Conservation (phyloP, 2,888 invertebrate genomes). For the Macaria liturata region DNA sequence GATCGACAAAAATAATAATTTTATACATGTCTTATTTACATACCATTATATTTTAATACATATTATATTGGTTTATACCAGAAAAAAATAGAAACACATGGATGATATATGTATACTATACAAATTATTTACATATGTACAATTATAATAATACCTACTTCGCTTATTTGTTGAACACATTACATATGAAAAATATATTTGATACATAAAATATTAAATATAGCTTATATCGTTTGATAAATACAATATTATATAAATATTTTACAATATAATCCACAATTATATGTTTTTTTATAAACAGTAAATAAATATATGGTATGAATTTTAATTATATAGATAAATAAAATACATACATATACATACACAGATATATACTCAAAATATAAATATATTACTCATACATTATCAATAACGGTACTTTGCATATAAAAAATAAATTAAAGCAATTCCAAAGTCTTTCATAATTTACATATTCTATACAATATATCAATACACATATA, state of each 20-base stretch:
- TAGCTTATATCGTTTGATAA: constrained; percentile 19
- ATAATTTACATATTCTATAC: constrained; percentile 42
- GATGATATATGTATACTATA: background rate
- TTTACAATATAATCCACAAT: constrained; percentile 4
- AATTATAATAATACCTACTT: constrained; percentile 22
- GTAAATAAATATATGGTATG: constrained; percentile 29
- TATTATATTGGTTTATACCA: constrained; percentile 40
- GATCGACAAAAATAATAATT: constrained; percentile 52
- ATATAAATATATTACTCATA: constrained; percentile 2
- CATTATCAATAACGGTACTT: constrained; percentile 25
- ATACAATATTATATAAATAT: constrained; percentile 19
- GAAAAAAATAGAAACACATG: constrained; percentile 13
- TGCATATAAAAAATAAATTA: constrained; percentile 48
- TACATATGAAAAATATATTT: background rate
- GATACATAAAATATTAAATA: constrained; percentile 19
- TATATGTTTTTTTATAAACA: too few species aligned
- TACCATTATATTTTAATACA: constrained; percentile 27
- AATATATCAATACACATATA: constrained; percentile 35
- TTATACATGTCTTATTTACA: constrained; percentile 37
- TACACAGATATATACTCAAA: constrained; percentile 23
- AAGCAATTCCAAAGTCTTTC: constrained; percentile 75
- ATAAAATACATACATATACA: constrained; percentile 30
- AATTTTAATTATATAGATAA: constrained; percentile 37
- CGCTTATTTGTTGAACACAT: background rate
- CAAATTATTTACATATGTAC: constrained; percentile 39